phyloP scores from a whole-genome alignment of 2,888 invertebrate genomes.

The Limnephilus rhombicus region DNA sequence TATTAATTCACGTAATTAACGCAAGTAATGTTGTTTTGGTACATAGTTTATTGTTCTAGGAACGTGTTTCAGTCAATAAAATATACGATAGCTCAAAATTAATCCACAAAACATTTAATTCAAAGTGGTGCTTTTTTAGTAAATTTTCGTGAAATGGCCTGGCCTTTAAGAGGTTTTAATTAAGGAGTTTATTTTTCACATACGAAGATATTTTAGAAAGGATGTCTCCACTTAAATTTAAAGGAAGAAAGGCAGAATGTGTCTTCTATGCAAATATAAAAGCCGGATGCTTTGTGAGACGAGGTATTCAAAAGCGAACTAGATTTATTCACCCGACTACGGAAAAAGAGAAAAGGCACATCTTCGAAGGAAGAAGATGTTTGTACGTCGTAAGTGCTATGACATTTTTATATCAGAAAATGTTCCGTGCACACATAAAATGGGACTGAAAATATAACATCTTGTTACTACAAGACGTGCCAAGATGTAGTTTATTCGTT shows the following conservation, averaged over 20 bases:
- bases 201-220: background rate
- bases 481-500: background rate
- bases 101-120: no score
- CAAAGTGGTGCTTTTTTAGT: no score
- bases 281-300: slow-evolving; percentile 38
- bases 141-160: no score
- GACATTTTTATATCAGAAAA: slow-evolving; percentile 8
- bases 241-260: slow-evolving; percentile 7
- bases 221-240: background rate
- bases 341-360: slow-evolving; percentile 32
- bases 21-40: no score
- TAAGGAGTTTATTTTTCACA: background rate
- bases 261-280: slow-evolving; percentile 28
- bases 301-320: slow-evolving; percentile 32
- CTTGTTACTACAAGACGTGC: background rate
- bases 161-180: no score
- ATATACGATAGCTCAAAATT: no score
- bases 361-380: slow-evolving; percentile 30
- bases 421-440: slow-evolving; percentile 1
- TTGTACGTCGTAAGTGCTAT: slow-evolving; percentile 30
- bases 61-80: no score
- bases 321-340: slow-evolving; percentile 48
- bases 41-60: no score
- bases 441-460: background rate
- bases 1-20: no score